phyloP scores from a whole-genome alignment of 2,113 vertebrate species.

The Calyptomena viridis region DNA sequence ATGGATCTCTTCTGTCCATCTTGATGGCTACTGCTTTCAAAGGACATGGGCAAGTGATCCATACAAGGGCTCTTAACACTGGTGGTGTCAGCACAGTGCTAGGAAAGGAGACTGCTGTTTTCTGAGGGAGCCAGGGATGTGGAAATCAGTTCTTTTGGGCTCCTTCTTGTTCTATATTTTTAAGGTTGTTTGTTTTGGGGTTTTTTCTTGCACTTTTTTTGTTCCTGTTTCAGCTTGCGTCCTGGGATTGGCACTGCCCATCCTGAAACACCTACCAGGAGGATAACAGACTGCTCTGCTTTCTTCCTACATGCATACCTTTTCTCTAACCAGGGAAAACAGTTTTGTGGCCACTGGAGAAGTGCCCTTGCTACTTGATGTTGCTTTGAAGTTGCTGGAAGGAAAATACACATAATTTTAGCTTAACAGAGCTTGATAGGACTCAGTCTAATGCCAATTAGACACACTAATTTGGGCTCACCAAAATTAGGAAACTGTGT shows the following conservation, averaged over 20 bases:
- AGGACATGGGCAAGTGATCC: background rate
- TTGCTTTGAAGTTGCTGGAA: constrained; percentile 36
- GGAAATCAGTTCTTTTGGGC: background rate
- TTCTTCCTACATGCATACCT: background rate
- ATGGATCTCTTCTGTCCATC: background rate
- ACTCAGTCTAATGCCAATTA: background rate
- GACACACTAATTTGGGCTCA: constrained; percentile 5
- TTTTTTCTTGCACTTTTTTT: constrained; percentile 56
- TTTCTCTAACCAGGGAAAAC: background rate
- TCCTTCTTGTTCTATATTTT: constrained; percentile 44
- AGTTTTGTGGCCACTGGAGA: constrained; percentile 7
- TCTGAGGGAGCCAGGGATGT: background rate
- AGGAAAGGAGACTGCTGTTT: constrained; percentile 27
- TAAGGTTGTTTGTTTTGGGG: background rate
- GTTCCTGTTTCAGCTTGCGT: constrained; percentile 49
- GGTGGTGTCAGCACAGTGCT: background rate
- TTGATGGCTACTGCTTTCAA: background rate
- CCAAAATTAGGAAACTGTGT: background rate
- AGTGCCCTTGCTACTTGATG: background rate
- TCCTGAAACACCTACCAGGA: constrained; percentile 3
- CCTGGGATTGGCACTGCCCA: background rate
- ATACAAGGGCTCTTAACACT: background rate
- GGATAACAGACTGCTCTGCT: background rate
- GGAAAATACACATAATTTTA: background rate
- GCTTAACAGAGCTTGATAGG: background rate